Evolutionary conservation across 2,797 vertebrate species (phyloP).

Genomic region (Coilia nasus): DNA sequence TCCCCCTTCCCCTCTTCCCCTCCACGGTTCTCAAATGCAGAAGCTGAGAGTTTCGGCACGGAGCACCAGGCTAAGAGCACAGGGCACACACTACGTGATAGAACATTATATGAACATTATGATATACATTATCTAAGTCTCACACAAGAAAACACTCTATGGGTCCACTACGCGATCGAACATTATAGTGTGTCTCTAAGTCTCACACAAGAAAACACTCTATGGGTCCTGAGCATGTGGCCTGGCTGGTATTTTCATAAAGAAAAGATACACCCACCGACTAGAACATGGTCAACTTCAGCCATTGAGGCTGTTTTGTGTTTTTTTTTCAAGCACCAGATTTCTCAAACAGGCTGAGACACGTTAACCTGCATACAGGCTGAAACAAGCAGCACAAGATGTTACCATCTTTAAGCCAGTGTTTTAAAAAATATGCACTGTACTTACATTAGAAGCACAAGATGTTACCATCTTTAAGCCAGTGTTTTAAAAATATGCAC

Average conservation of each 20-base stretch:
- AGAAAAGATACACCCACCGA: no score
- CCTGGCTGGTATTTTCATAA: no score
- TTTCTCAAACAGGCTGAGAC: not conserved
- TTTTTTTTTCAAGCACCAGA: not conserved
- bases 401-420: not conserved
- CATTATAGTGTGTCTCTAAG: no score
- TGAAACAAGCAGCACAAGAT: not conserved
- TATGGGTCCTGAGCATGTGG: no score
- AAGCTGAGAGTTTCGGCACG: not conserved
- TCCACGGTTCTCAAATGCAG: not conserved
- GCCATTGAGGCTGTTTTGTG: not conserved
- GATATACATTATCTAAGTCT: no score
- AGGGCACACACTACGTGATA: no score
- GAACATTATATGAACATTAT: no score
- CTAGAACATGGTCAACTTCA: no score
- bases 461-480: not conserved
- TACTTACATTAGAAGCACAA: not conserved
- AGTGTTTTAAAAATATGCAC: not conserved
- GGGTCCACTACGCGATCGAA: no score
- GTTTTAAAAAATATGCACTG: not conserved
- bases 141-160: no score
- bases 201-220: no score
- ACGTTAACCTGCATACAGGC: not conserved
- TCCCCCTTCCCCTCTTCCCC: not conserved
- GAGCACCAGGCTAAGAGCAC: not conserved